Evolutionary conservation across 1,140 invertebrate genomes (phyloP), one percentile per base, ranked within the genome.

Genomic region (Metaphire vulgaris): DNA sequence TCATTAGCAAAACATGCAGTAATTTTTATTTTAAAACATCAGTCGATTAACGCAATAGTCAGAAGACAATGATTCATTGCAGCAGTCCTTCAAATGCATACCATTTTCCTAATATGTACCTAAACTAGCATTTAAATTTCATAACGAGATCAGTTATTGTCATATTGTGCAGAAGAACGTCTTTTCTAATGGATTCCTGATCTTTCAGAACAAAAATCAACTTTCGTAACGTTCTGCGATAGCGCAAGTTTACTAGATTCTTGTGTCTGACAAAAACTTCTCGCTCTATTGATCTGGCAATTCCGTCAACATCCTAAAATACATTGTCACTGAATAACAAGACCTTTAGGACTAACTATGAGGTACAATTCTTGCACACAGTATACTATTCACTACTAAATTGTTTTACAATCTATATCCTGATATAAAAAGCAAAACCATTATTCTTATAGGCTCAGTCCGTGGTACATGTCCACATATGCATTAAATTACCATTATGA

Each of bases 271-370:
- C 70, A 31, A 82, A 81, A 29, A 77, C 71, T 73, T 82, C 82
- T 74, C 79, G 74, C 72, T 82, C 82, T 41, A 82, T 80, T 1
- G 76, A 78, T 14, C 81, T 80, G 29, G 79, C 78, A 69, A 81
- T 33, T 21, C 26, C 65, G 33, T 78, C 72, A 2, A 41, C 68
- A 66, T 74, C 56, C 78, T 81, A 75, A 65, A 56, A 30, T 33
- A 26, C 33, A 71, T 31, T 33, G n/a, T 31, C 69, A 12, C n/a
- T 26, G 6, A 26, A 69, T 69, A 69, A 69, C 26, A 34, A 31
- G 69, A 71, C 2, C 21, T 56, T 56, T 56, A 56, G 21, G 21
- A 56, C 6, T 12, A 56, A 56, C 6, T 56, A 56, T 12, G 21
- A 56, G 21, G 41, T 6, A 56, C 41, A 56, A 56, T 12, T 56